Evolutionary conservation across 2,113 vertebrate species (phyloP).

Genomic region (Anolis carolinensis): DNA sequence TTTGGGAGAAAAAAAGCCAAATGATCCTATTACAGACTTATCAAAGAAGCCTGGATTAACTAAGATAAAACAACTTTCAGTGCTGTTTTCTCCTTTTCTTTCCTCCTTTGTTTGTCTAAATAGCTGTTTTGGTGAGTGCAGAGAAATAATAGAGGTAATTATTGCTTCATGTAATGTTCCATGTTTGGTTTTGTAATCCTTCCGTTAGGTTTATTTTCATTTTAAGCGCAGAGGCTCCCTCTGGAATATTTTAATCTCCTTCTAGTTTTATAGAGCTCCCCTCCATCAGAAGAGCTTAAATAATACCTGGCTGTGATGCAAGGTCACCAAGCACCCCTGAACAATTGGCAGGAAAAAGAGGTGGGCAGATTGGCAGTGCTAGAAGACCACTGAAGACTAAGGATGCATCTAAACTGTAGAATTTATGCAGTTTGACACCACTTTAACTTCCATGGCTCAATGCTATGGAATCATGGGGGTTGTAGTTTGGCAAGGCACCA

Average conservation of each 20-base stretch:
- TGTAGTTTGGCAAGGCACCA: too few species aligned
- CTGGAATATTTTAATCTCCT: slow-evolving; percentile 79
- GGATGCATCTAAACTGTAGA: too few species aligned
- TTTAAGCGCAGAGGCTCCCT: slow-evolving; percentile 77
- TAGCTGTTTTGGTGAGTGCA: slow-evolving; percentile 79
- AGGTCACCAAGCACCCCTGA: slow-evolving; percentile 52
- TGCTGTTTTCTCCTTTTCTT: slow-evolving; percentile 69
- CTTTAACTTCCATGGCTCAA: too few species aligned
- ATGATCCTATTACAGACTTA: slow-evolving; percentile 74
- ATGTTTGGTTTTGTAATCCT: slow-evolving; percentile 84
- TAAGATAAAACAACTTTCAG: slow-evolving; percentile 67
- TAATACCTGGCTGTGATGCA: slow-evolving; percentile 63
- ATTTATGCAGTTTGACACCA: too few species aligned
- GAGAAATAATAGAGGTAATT: slow-evolving; percentile 83
- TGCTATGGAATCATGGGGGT: too few species aligned
- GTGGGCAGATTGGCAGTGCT: not conserved
- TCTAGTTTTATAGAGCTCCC: slow-evolving; percentile 56
- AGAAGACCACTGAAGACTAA: not conserved
- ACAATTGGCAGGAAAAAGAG: slow-evolving; percentile 19
- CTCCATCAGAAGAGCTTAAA: slow-evolving; percentile 57
- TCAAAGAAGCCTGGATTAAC: slow-evolving; percentile 76
- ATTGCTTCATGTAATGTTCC: slow-evolving; percentile 79
- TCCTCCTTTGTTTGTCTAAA: slow-evolving; percentile 78
- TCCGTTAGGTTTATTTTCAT: slow-evolving; percentile 76
- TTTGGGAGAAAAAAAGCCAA: slow-evolving; percentile 53